Percentiles rank a stretch among this genome's conserved stretches.
phyloP scores from a whole-genome alignment of 1,140 invertebrate genomes.

The Teleogryllus occipitalis region DNA sequence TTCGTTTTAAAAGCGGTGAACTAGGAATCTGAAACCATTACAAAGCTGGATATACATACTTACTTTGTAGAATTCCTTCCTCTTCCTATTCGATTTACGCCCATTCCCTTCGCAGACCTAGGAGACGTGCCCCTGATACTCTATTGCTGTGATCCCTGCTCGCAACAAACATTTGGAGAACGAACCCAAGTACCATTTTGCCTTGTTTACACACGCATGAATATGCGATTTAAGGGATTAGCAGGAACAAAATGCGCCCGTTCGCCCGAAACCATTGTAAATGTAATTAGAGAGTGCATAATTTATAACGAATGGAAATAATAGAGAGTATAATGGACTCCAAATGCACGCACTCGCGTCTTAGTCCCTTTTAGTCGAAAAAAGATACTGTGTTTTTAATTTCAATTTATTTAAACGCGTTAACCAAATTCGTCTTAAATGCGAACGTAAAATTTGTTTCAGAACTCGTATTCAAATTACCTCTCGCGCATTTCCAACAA shows the following conservation, averaged over 20 bases:
- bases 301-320: neutral
- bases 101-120: too few species aligned
- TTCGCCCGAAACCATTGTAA: neutral
- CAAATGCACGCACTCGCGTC: neutral
- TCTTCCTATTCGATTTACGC: too few species aligned
- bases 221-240: neutral
- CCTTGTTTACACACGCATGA: neutral
- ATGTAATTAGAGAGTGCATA: slow-evolving; percentile 1
- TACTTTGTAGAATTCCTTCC: too few species aligned
- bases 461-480: neutral
- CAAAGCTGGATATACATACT: too few species aligned
- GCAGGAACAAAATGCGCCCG: neutral
- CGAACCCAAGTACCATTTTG: neutral
- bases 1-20: too few species aligned
- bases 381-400: slow-evolving; percentile 1
- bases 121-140: too few species aligned
- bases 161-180: neutral
- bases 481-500: neutral
- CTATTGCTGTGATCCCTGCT: too few species aligned
- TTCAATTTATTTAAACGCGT: neutral
- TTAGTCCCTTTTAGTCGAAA: neutral
- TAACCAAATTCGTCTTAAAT: neutral
- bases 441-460: neutral
- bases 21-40: too few species aligned
- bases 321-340: neutral